Base-by-base conservation (phyloP, 2,797 vertebrate genomes). In the Pristis pectinata region DNA sequence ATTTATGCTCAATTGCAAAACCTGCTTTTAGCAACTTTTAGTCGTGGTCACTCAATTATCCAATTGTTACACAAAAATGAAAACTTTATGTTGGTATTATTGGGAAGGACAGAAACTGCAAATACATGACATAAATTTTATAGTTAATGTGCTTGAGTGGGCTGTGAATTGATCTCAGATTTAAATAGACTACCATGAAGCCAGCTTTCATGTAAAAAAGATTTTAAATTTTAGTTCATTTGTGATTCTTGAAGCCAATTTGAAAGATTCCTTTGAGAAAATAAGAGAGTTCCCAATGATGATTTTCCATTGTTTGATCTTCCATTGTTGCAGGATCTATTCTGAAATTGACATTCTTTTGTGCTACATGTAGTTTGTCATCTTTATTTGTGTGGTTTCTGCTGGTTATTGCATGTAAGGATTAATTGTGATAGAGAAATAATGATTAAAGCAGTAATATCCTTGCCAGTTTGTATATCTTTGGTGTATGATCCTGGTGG, bases 11-110 rank as follows among this genome's bases (percentile, higher is more conserved):
- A 34, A 13, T 56, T 74, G 92, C 70, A 94, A 94, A 94, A 94
- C 30, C 92, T 56, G 92, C 92, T 76, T 94, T 94, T 53, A 94
- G 92, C 70, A 94, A 94, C 10, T 94, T 94, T 76, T 94, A 41
- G 53, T 93, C 44, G 34, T n/a, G 92, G 70, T 94, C 41, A 76
- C 49, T 94, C 92, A 56, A 94, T 94, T 74, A 76, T 53, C 92
- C 92, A 94, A 49, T 24, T 74, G 64, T 93, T 93, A 74, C 70
- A 72, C 64, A 37, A 53, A 72, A 24, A 53, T 70, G 41, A 76
- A 94, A 92, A 76, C 30, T 76, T 53, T 56, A 74, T 56, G 53
- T 37, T 87, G 53, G 27, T 59, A 15, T 82, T 82, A 80, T 44
- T 87, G 83, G 83, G 49, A 87, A 56, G 53, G 83, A 87, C 87